phyloP scores from a whole-genome alignment of 2,888 invertebrate genomes.

The Ceriagrion tenellum region DNA sequence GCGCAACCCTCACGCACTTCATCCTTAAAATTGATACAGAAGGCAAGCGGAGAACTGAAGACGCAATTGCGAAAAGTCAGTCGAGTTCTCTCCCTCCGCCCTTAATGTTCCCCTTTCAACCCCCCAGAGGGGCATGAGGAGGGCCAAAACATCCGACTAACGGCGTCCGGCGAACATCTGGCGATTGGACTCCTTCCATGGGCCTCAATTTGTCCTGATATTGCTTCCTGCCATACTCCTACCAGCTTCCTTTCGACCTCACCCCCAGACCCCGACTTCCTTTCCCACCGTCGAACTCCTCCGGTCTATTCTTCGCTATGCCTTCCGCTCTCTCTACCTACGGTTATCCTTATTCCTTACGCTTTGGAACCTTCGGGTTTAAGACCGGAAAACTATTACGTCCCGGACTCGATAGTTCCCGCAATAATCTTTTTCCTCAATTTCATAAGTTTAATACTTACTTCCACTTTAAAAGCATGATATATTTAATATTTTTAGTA shows the following conservation, averaged over 20 bases:
- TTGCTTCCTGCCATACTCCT: neutral
- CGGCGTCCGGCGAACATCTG: conserved; percentile 7
- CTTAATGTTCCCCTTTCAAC: neutral
- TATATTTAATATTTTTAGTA: no score
- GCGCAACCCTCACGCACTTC: neutral
- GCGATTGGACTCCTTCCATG: neutral
- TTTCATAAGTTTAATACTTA: no score
- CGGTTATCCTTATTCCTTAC: neutral
- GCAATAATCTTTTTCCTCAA: no score
- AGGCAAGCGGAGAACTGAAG: neutral
- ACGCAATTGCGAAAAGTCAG: neutral
- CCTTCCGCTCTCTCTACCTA: neutral
- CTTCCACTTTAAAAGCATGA: no score
- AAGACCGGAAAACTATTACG: no score
- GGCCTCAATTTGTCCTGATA: conserved; percentile 42
- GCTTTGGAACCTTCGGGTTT: neutral
- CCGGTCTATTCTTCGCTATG: neutral
- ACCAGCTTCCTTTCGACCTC: neutral
- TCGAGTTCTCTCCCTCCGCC: neutral
- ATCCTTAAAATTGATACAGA: neutral
- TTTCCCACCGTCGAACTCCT: no score
- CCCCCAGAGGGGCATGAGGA: neutral
- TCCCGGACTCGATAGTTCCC: no score
- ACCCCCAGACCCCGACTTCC: neutral
- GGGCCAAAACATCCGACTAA: conserved; percentile 24